Percentiles rank a stretch among this genome's conserved stretches.
phyloP scores from a whole-genome alignment of 2,888 invertebrate genomes.

The Phytoseiulus persimilis region DNA sequence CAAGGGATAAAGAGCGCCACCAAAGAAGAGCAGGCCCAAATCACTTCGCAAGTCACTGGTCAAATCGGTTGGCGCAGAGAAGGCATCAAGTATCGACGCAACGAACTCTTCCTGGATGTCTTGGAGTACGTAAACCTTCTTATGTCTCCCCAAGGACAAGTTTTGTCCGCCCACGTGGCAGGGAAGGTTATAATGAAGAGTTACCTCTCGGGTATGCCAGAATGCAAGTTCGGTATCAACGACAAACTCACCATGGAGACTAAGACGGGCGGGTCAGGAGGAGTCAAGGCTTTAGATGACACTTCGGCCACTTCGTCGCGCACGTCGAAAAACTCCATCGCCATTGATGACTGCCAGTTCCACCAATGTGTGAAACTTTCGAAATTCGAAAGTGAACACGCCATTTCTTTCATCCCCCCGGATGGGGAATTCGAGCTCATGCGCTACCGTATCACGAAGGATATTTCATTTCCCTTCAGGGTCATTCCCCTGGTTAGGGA shows the following conservation, averaged over 20 bases:
- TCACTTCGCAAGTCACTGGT: constrained; percentile 76
- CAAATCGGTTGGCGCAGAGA: constrained; percentile 80
- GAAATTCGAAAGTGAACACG: constrained; percentile 99
- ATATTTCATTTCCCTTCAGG: constrained; percentile 97
- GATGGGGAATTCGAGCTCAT: constrained; percentile 99
- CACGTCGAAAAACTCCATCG: constrained; percentile 69
- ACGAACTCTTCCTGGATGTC: constrained; percentile 96
- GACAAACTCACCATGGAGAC: constrained; percentile 97
- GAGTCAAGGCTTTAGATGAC: constrained; percentile 46
- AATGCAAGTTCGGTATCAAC: constrained; percentile 98
- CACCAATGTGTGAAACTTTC: constrained; percentile 99
- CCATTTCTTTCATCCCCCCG: constrained; percentile 98
- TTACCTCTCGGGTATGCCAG: constrained; percentile 98
- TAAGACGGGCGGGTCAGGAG: constrained; percentile 50
- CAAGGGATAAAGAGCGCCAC: constrained; percentile 97
- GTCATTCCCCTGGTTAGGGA: constrained; percentile 96
- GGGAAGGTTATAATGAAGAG: constrained; percentile 99
- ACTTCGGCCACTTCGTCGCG: constrained; percentile 36
- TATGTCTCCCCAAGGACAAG: constrained; percentile 99
- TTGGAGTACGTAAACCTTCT: constrained; percentile 95
- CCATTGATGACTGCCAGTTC: constrained; percentile 99
- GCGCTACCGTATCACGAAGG: constrained; percentile 98
- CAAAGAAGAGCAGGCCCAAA: constrained; percentile 98
- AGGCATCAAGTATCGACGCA: constrained; percentile 96
- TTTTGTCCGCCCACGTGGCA: constrained; percentile 95